A percentile compares a stretch with the other conserved stretches of the same genome.
These are phyloP conservation scores for Styela plicata DNA, from an alignment of 23 tunicate genomes.

Conservation along the genomic window DNA sequence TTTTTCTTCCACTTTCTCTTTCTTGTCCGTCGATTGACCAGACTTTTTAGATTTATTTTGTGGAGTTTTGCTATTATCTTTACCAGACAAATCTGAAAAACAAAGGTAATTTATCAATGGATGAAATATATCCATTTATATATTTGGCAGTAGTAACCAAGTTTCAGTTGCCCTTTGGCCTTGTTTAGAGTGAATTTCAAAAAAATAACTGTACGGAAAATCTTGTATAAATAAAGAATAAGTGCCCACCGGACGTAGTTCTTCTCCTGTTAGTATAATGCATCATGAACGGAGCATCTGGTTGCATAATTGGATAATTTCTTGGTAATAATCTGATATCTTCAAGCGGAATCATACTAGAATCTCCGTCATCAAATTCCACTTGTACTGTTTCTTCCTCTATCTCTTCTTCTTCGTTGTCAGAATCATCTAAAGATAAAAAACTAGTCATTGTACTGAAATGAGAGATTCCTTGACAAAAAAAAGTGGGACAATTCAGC, in stretches of 20 bases:
- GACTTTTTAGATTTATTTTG: background rate
- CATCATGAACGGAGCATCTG: constrained; percentile 33
- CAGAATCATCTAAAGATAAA: constrained; percentile 31
- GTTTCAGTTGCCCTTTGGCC: too few species aligned
- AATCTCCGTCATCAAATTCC: constrained; percentile 62
- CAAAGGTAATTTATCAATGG: background rate
- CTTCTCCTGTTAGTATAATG: constrained; percentile 20
- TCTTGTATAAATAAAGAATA: background rate
- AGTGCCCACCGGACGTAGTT: constrained; percentile 14
- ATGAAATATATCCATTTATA: too few species aligned
- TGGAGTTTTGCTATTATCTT: background rate
- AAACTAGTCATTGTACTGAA: too few species aligned
- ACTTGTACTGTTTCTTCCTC: constrained; percentile 31
- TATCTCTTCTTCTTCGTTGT: constrained; percentile 4
- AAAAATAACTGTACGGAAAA: too few species aligned
- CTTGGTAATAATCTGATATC: constrained; percentile 45
- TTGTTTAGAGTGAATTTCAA: too few species aligned
- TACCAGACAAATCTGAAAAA: constrained; percentile 7
- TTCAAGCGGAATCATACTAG: constrained; percentile 41
- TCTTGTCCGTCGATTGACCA: background rate
- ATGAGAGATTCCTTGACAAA: too few species aligned
- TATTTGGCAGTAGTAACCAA: too few species aligned
- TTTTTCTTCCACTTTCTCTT: background rate
- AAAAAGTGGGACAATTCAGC: too few species aligned
- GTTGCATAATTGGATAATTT: constrained; percentile 31